Percentiles rank a stretch among this genome's conserved stretches.
Evolutionary conservation across 2,888 invertebrate species (phyloP).

Genomic region (Folsomia candida): DNA sequence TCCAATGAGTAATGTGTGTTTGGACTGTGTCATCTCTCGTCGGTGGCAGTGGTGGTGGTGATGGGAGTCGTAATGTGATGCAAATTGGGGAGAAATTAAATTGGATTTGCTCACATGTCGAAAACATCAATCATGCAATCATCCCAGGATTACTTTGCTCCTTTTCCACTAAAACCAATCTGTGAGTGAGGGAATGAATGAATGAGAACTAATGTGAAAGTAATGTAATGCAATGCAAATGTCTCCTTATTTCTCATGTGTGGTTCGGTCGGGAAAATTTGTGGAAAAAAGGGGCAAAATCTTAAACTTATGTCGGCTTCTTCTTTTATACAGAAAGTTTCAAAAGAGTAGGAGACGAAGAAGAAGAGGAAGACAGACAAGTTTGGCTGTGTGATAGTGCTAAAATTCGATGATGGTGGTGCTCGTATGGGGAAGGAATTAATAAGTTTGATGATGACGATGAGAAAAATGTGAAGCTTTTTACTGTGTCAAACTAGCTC

Average conservation of each 20-base stretch:
- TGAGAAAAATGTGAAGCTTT: too few species aligned
- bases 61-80: conserved; percentile 13
- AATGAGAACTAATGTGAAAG: neutral
- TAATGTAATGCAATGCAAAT: neutral
- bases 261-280: neutral
- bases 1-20: too few species aligned
- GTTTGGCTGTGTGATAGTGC: neutral
- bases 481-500: too few species aligned
- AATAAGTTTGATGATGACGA: too few species aligned
- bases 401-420: too few species aligned
- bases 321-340: too few species aligned
- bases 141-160: conserved; percentile 6
- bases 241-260: neutral
- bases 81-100: conserved; percentile 33
- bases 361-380: neutral
- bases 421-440: too few species aligned
- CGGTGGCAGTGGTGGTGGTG: too few species aligned
- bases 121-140: conserved; percentile 45
- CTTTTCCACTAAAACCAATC: neutral
- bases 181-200: conserved; percentile 4
- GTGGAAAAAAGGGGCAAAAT: neutral
- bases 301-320: too few species aligned
- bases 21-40: too few species aligned
- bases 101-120: conserved; percentile 36
- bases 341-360: too few species aligned